Conservation (phyloP, 2,113 vertebrate genomes). For the Petroica traversi region DNA sequence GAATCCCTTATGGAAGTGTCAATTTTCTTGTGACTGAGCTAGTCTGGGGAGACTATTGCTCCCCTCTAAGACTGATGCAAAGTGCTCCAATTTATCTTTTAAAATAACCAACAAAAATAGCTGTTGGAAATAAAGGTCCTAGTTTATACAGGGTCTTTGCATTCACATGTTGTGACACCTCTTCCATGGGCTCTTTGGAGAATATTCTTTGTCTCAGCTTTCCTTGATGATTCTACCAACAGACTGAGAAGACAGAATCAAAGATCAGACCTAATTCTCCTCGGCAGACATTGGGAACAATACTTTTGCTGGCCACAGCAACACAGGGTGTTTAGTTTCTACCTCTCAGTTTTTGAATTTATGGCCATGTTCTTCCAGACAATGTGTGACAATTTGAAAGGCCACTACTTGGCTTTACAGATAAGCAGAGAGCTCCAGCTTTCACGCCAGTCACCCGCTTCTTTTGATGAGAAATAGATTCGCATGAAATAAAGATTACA, state of each 20-base stretch:
- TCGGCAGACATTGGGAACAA: not conserved
- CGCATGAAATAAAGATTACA: slow-evolving; percentile 60
- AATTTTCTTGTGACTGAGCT: not conserved
- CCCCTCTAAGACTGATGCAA: not conserved
- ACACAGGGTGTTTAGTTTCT: not conserved
- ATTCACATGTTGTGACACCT: not conserved
- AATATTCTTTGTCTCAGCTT: not conserved
- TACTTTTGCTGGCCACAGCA: not conserved
- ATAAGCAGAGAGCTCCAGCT: not conserved
- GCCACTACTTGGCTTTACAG: not conserved
- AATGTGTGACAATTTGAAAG: not conserved
- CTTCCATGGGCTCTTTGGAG: not conserved
- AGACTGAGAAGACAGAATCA: not conserved
- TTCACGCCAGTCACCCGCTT: not conserved
- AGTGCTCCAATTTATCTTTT: not conserved
- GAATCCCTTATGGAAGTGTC: not conserved
- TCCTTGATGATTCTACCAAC: not conserved
- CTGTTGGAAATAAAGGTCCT: not conserved
- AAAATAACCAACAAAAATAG: not conserved
- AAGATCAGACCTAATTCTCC: not conserved
- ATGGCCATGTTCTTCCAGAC: not conserved
- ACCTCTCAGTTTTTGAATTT: not conserved
- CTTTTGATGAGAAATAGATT: slow-evolving; percentile 52
- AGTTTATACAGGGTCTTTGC: not conserved
- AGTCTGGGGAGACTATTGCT: not conserved